Percentiles rank a stretch among this genome's conserved stretches.
Conservation (phyloP, 2,113 vertebrate genomes). For the Chaetorhynchus papuensis region DNA sequence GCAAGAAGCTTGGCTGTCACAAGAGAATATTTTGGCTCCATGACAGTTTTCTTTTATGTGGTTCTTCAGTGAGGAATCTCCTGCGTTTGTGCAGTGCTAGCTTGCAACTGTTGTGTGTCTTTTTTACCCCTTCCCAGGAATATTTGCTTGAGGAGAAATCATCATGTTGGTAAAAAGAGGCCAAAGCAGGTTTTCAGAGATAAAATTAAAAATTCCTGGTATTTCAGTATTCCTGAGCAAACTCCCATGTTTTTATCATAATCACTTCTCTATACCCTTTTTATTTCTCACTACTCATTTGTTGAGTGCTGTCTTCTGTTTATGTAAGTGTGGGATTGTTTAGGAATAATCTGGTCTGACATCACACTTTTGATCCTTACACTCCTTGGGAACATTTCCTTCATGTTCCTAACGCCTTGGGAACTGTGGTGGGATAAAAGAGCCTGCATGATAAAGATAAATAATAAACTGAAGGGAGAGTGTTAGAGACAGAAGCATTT, state of each 20-base stretch:
- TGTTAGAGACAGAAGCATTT: neutral
- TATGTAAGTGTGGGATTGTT: neutral
- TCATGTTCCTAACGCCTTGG: neutral
- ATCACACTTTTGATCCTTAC: neutral
- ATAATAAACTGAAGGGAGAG: neutral
- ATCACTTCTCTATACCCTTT: neutral
- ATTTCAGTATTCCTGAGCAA: neutral
- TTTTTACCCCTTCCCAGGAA: neutral
- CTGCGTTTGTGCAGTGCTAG: conserved; percentile 12
- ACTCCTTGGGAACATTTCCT: neutral
- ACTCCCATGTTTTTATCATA: neutral
- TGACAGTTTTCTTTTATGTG: conserved; percentile 38
- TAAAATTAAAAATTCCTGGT: neutral
- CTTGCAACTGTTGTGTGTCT: neutral
- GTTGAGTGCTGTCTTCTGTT: neutral
- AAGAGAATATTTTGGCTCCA: conserved; percentile 26
- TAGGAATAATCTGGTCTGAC: neutral
- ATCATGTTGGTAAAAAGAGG: neutral
- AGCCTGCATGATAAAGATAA: neutral
- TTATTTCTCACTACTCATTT: neutral
- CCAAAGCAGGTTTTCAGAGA: neutral
- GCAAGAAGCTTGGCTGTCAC: conserved; percentile 51
- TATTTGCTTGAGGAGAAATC: neutral
- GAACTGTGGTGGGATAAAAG: neutral
- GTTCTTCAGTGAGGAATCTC: neutral